Base-by-base conservation (phyloP, 2,113 vertebrate genomes). In the Cyphomyrus plagiostoma region DNA sequence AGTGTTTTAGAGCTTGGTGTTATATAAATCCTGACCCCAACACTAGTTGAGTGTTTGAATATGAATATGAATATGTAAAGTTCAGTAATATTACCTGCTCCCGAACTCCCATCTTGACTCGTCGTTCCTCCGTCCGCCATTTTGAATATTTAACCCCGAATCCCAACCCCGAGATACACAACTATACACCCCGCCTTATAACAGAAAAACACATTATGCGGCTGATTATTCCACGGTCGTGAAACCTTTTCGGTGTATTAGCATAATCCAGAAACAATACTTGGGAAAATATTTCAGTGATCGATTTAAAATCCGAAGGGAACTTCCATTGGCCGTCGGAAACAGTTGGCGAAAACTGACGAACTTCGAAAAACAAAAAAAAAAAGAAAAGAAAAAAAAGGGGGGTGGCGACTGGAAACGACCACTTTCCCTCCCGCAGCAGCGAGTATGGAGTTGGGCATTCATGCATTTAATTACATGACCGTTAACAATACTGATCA, bases 61-160 rank as follows among this genome's bases (percentile, higher is more conserved):
- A 97, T 97, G 96, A 89, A 88, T 96, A 97, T 97, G 96, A 97
- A 97, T 97, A 97, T 97, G 96, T 97, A 97, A 97, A 97, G 96
- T 94, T 95, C 94, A 92, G 95, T 96, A 96, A 96, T 95, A 96
- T 96, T 96, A 96, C 96, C 96, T 96, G 96, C 94, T 96, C 94
- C 95, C 94, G 95, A 94, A 96, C 95, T 95, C 95, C 96, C 96
- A 96, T 97, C 95, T 96, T 96, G 96, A 96, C 95, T 96, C 96
- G 96, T 95, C 96, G 96, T 95, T 96, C 95, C 96, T 96, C 96
- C 94, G 95, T 96, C 95, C 96, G 96, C 96, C 96, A 97, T 97
- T 96, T 97, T 97, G 96, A 97, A 97, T 97, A 97, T 97, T 97
- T 96, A 96, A 96, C 95, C 94, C 95, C 95, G 95, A 95, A 96